A percentile compares a stretch with the other conserved stretches of the same genome.
These are phyloP conservation scores for Syrista parreyssii DNA, from an alignment of 2,888 invertebrate species.

Conservation along the genomic window DNA sequence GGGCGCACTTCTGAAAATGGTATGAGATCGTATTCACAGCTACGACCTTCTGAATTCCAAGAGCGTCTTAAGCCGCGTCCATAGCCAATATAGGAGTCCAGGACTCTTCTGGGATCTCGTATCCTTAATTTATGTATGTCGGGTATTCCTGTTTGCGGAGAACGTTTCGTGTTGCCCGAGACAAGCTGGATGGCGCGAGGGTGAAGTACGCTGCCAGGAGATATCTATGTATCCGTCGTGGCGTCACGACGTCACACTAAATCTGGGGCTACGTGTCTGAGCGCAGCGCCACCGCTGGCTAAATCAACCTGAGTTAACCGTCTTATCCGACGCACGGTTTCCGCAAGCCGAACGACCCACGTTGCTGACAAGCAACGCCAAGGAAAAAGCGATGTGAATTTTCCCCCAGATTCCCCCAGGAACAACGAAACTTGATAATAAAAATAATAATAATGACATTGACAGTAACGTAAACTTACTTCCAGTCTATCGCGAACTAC, in stretches of 20 bases:
- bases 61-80: background rate
- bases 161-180: constrained; percentile 46
- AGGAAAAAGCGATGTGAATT: background rate
- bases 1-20: background rate
- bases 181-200: constrained; percentile 42
- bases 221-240: constrained; percentile 64
- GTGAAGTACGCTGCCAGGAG: constrained; percentile 56
- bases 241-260: constrained; percentile 64
- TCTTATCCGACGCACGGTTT: constrained; percentile 61
- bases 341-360: constrained; percentile 17
- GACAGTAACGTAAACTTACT: background rate
- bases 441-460: background rate
- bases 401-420: background rate
- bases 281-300: constrained; percentile 49
- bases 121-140: constrained; percentile 58
- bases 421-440: background rate
- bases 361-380: background rate
- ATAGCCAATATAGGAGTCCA: background rate
- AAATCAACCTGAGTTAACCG: constrained; percentile 63
- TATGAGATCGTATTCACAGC: background rate
- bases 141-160: constrained; percentile 55
- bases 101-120: constrained; percentile 42
- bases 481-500: background rate
- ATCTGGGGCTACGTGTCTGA: constrained; percentile 63
- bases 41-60: background rate